Evolutionary conservation across 1,140 invertebrate genomes (phyloP).

Genomic region (Drosophila ercepeae): DNA sequence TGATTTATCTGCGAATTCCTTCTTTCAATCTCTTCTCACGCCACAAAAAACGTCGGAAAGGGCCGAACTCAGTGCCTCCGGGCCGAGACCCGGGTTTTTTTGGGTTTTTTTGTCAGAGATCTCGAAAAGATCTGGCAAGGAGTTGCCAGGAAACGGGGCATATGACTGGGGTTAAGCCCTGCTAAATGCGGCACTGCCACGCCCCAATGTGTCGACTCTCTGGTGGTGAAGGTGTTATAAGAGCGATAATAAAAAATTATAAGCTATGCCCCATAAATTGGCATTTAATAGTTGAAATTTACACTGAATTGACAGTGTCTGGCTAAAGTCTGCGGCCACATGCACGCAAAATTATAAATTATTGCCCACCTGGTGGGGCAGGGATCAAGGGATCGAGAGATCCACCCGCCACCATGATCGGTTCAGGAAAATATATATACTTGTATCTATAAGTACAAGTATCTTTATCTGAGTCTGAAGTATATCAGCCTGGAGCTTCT

Average conservation of each 20-base stretch:
- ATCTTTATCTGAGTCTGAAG: neutral
- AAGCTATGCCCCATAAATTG: slow-evolving; percentile 80
- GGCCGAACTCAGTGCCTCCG: neutral
- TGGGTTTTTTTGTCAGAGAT: neutral
- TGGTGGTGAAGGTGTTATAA: slow-evolving; percentile 68
- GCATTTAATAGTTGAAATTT: slow-evolving; percentile 82
- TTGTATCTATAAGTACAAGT: neutral
- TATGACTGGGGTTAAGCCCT: slow-evolving; percentile 2
- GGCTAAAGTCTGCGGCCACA: slow-evolving; percentile 29
- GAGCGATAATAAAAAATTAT: slow-evolving; percentile 80
- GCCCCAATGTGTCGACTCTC: slow-evolving; percentile 7
- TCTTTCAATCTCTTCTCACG: slow-evolving; percentile 80
- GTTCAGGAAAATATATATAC: neutral
- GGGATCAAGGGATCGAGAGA: neutral
- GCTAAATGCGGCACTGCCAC: slow-evolving; percentile 30
- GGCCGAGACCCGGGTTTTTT: neutral
- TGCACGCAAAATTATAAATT: slow-evolving; percentile 9
- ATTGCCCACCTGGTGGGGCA: slow-evolving; percentile 34
- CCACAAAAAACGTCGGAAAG: slow-evolving; percentile 40
- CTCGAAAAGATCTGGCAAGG: neutral
- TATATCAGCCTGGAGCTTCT: slow-evolving; percentile 46
- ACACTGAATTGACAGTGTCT: slow-evolving; percentile 73
- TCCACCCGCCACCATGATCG: slow-evolving; percentile 7
- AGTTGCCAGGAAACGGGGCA: neutral
- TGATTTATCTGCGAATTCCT: slow-evolving; percentile 82